Percentiles rank a stretch among this genome's conserved stretches.
Evolutionary conservation across 2,113 vertebrate genomes (phyloP).

Genomic region (Cariama cristata): DNA sequence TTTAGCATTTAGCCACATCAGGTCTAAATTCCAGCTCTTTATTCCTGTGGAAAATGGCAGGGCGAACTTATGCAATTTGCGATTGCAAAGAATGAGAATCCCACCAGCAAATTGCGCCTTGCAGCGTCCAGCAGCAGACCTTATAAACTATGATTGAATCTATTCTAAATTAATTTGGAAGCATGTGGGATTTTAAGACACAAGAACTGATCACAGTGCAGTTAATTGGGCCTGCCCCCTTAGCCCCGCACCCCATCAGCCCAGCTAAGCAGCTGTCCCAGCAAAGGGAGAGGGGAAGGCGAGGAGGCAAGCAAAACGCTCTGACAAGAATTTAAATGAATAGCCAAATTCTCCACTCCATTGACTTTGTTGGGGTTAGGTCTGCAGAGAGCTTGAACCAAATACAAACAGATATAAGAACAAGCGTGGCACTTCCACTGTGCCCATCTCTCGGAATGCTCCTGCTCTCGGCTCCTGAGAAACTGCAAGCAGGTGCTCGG

Average conservation of each 20-base stretch:
- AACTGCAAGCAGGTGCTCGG: neutral
- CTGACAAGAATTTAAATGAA: neutral
- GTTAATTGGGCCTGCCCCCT: slow-evolving; percentile 13
- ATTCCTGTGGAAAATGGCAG: neutral
- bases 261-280: slow-evolving; percentile 29
- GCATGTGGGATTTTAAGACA: neutral
- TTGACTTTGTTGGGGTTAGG: neutral
- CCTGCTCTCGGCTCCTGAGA: neutral
- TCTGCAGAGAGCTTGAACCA: neutral
- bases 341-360: neutral
- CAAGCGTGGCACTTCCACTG: neutral
- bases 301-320: neutral
- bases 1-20: neutral
- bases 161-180: slow-evolving; percentile 48
- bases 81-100: neutral
- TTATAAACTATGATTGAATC: slow-evolving; percentile 32
- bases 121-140: neutral
- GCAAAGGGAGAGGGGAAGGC: neutral
- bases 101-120: neutral
- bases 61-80: neutral
- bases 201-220: neutral
- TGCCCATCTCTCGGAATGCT: neutral
- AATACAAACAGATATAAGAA: neutral
- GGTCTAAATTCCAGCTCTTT: neutral
- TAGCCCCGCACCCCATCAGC: neutral